Percentiles rank a stretch among this genome's conserved stretches.
Conservation (phyloP, 2,113 vertebrate genomes). For the Megaleporinus macrocephalus region DNA sequence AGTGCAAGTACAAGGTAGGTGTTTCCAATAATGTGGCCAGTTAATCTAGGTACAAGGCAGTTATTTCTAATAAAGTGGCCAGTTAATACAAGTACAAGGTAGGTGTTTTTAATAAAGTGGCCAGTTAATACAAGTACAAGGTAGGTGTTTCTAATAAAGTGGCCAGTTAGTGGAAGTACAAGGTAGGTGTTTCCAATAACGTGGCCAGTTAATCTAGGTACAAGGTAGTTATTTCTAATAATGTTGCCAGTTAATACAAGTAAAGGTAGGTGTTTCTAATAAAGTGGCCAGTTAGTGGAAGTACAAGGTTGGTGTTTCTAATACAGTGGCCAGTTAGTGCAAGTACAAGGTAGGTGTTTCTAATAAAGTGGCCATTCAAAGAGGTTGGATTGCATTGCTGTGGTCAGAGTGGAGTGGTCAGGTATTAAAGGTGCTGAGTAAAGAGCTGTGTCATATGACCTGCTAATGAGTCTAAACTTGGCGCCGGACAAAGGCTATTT, state of each 20-base stretch:
- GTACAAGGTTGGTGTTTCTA: too few relatives aligned
- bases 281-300: not conserved
- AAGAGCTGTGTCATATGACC: constrained; percentile 17
- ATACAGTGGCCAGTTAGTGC: not conserved
- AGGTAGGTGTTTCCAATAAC: not conserved
- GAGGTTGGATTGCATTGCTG: not conserved
- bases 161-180: not conserved
- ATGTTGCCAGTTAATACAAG: not conserved
- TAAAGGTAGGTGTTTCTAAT: not conserved
- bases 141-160: not conserved
- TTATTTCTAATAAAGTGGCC: not conserved
- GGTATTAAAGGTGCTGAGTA: not conserved
- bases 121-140: not conserved
- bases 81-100: not conserved
- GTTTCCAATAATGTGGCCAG: not conserved
- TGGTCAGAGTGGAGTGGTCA: not conserved
- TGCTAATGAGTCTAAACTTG: constrained; percentile 67
- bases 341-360: not conserved
- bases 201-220: not conserved
- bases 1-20: not conserved
- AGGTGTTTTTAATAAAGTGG: not conserved
- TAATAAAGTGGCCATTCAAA: not conserved
- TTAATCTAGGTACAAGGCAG: not conserved
- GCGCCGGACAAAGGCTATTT: constrained; percentile 56
- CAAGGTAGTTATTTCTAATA: not conserved